Base-by-base conservation (phyloP, 2,888 invertebrate species). In the Drosophila paranaensis region DNA sequence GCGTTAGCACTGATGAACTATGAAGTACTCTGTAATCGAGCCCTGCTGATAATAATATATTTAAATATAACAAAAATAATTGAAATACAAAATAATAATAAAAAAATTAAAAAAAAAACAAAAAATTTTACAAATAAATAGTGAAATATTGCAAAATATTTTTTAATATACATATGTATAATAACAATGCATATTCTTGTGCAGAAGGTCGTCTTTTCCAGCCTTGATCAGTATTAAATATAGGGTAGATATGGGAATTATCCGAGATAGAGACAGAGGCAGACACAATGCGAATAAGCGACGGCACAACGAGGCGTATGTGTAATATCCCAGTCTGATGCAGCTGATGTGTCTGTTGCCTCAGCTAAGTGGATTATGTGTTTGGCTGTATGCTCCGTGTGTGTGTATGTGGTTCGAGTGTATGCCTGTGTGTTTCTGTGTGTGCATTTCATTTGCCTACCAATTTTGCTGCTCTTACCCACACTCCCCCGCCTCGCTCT, bases 281-380 rank as follows among this genome's bases (percentile, higher is more conserved):
- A 53, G 48, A 30, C 33, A 6, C 30, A 51, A 27, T 37, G 39
- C 58, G 30, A 40, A 33, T 20, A 14, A 25, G 10, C 37, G 62
- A 20, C 48, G 43, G 16, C 62, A 43, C 79, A 74, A 77, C 80
- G 71, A 75, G 83, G 74, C 87, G 87, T 82, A 86, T 85, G 85
- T 86, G 82, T 72, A 86, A 85, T 82, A 80, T 83, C 77, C 70
- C 76, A 78, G 72, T 77, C 68, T 56, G 60, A 58, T 77, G 74
- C 73, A 72, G 66, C 69, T 71, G 67, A 68, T 77, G 74, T 61
- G 68, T 68, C 55, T 65, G 68, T 69, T 72, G 77, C 63, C 58
- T 53, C 48, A 30, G 54, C 65, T 85, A 83, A 88, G 76, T 88
- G 88, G 85, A 85, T 88, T 88, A 85, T 79, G 63, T 70, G 43